A percentile compares a stretch with the other conserved stretches of the same genome.
Evolutionary conservation across 2,113 vertebrate genomes (phyloP).

Genomic region (Candoia aspera): DNA sequence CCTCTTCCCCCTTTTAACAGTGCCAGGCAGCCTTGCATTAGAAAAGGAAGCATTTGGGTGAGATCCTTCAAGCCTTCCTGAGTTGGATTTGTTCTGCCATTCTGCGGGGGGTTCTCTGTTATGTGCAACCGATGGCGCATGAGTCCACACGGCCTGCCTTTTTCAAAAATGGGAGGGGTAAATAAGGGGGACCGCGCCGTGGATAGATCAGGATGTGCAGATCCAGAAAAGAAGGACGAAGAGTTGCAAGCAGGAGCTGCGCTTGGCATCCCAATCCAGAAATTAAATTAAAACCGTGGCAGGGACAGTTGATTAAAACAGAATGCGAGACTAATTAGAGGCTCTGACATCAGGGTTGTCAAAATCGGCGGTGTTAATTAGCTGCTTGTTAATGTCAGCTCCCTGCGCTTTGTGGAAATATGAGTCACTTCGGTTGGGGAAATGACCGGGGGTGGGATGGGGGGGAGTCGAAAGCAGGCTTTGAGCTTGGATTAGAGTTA

Average conservation of each 20-base stretch:
- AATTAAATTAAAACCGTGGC: constrained; percentile 81
- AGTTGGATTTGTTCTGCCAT: too few species aligned
- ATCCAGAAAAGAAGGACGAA: neutral
- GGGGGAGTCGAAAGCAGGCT: neutral
- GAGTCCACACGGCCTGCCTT: too few species aligned
- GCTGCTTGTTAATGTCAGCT: constrained; percentile 79
- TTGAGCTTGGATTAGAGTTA: neutral
- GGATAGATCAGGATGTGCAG: too few species aligned
- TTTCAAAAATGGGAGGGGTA: too few species aligned
- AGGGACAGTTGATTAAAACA: constrained; percentile 84
- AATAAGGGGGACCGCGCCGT: too few species aligned
- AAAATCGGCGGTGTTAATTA: constrained; percentile 80
- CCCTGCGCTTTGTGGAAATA: constrained; percentile 72
- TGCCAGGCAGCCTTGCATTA: too few species aligned
- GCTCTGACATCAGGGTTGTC: constrained; percentile 77
- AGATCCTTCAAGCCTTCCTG: too few species aligned
- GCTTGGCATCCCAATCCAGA: constrained; percentile 65
- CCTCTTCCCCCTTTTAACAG: too few species aligned
- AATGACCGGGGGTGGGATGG: neutral
- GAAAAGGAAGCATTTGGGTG: too few species aligned
- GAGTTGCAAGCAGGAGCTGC: constrained; percentile 47
- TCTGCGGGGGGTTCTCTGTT: too few species aligned
- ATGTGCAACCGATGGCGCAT: too few species aligned
- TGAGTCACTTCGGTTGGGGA: constrained; percentile 45
- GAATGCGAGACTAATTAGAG: constrained; percentile 80